Conservation (phyloP, 2,797 vertebrate genomes). For the Gymnothorax javanicus region DNA sequence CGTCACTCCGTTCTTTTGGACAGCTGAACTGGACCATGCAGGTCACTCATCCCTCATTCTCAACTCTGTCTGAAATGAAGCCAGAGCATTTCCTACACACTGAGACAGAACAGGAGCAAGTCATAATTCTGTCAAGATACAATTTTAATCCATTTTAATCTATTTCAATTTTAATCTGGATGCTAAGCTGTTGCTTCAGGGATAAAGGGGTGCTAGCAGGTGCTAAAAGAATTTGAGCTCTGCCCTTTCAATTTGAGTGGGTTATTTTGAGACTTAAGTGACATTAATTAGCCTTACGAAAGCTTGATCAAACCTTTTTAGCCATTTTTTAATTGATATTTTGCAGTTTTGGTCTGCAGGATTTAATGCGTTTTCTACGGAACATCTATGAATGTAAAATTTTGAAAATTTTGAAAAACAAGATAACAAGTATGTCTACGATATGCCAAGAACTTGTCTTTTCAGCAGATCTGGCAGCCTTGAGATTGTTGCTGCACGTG, state of each 20-base stretch:
- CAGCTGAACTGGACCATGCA: not conserved
- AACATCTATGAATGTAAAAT: too few relatives aligned
- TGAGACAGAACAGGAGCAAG: conserved; percentile 1
- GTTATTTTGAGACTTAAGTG: not conserved
- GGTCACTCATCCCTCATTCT: conserved; percentile 3
- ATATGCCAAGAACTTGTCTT: too few relatives aligned
- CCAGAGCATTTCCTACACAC: conserved; percentile 17
- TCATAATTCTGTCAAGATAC: conserved; percentile 20
- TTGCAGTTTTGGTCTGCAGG: too few relatives aligned
- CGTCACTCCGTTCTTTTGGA: not conserved
- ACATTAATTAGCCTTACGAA: not conserved
- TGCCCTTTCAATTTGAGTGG: not conserved
- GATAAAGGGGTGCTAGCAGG: not conserved
- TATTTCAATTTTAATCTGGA: not conserved
- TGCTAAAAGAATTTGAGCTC: conserved; percentile 20
- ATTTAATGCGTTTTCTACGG: too few relatives aligned
- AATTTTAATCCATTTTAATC: not conserved
- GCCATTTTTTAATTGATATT: not conserved
- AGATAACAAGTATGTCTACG: too few relatives aligned
- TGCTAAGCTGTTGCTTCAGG: not conserved
- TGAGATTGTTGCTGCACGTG: not conserved
- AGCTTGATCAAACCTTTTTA: not conserved
- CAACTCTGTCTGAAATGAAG: not conserved
- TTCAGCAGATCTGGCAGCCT: not conserved
- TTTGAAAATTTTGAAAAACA: too few relatives aligned